Conservation (phyloP, 2,888 invertebrate species). For the Syritta pipiens region DNA sequence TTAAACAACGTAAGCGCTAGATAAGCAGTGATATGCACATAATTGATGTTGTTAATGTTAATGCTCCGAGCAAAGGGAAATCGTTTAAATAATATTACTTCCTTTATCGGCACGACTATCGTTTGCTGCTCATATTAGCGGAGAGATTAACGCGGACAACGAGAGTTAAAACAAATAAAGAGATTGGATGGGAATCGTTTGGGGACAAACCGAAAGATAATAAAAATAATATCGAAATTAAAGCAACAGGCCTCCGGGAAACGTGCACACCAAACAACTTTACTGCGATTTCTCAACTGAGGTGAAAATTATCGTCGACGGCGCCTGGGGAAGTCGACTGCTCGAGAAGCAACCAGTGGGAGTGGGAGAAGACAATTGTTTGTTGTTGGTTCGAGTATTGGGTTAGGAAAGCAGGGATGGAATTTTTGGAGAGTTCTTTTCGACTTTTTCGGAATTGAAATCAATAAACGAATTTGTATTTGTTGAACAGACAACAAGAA, state of each 20-base stretch:
- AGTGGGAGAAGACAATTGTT: constrained; percentile 21
- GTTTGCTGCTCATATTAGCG: constrained; percentile 26
- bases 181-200: too few species aligned
- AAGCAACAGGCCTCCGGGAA: not conserved
- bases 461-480: too few species aligned
- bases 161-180: too few species aligned
- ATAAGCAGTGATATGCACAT: constrained; percentile 7
- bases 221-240: not conserved
- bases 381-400: not conserved
- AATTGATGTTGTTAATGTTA: too few species aligned
- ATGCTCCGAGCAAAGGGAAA: constrained; percentile 15
- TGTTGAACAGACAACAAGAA: too few species aligned
- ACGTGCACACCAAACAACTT: not conserved
- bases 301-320: not conserved
- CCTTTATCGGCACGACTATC: constrained; percentile 40
- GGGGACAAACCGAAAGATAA: not conserved
- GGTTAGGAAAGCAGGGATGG: not conserved
- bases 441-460: too few species aligned
- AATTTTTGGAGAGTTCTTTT: constrained; percentile 3
- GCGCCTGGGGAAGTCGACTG: not conserved
- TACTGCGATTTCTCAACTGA: constrained; percentile 17
- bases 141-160: too few species aligned
- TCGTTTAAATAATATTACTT: constrained; percentile 12
- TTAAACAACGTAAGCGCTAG: constrained; percentile 29
- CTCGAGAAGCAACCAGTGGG: constrained; percentile 1